These are phyloP conservation scores for Leptobrachium ailaonicum DNA, from an alignment of 2,113 vertebrate species.

Conservation along the genomic window DNA sequence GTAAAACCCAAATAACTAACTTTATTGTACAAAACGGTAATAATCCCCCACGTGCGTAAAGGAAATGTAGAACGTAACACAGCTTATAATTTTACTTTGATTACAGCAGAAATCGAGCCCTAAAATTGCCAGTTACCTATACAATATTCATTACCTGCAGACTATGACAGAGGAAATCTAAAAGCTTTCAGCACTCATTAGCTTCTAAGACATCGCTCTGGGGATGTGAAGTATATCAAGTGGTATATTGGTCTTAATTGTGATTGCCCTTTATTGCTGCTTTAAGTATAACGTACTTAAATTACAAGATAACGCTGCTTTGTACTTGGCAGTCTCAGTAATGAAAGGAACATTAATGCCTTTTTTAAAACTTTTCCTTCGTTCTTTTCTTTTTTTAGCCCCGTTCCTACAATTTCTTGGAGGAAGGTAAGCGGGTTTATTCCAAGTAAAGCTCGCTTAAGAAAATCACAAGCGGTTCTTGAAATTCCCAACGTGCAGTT, in stretches of 20 bases:
- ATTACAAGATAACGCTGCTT: constrained; percentile 61
- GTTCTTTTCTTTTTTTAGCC: constrained; percentile 68
- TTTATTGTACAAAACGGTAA: no score
- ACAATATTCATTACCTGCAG: constrained; percentile 36
- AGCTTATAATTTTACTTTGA: constrained; percentile 12
- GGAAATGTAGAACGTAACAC: neutral
- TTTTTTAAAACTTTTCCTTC: constrained; percentile 50
- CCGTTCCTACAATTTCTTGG: constrained; percentile 96
- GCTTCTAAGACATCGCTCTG: constrained; percentile 50
- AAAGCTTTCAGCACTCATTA: constrained; percentile 26
- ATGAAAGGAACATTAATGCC: constrained; percentile 54
- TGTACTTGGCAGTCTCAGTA: constrained; percentile 51
- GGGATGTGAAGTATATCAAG: constrained; percentile 57
- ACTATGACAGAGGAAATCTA: constrained; percentile 30
- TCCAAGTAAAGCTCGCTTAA: constrained; percentile 88
- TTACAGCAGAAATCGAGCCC: neutral
- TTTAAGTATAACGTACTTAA: constrained; percentile 68
- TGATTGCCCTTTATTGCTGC: constrained; percentile 62
- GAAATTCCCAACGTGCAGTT: constrained; percentile 94
- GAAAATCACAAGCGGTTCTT: constrained; percentile 93
- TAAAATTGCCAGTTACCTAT: constrained; percentile 35
- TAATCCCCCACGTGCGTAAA: neutral
- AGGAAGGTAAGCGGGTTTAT: constrained; percentile 93
- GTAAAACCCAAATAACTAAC: no score
- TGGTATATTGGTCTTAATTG: constrained; percentile 58